phyloP scores from a whole-genome alignment of 2,797 vertebrate species.

The Bovichtus diacanthus region DNA sequence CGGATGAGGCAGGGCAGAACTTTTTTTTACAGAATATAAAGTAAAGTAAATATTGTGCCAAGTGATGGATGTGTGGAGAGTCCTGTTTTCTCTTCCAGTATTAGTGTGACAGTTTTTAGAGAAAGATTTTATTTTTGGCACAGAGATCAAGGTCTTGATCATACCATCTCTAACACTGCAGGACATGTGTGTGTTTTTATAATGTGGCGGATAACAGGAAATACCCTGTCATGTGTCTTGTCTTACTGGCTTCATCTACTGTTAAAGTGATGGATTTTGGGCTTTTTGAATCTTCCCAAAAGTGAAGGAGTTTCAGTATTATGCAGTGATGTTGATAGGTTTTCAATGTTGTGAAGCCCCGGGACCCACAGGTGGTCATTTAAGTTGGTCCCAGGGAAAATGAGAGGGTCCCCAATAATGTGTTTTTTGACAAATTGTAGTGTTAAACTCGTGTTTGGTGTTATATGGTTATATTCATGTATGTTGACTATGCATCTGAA shows the following conservation, averaged over 20 bases:
- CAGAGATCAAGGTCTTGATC: neutral
- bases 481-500: no score
- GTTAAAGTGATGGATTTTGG: neutral
- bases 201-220: neutral
- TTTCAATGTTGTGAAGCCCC: no score
- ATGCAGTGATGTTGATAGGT: no score
- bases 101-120: constrained; percentile 2
- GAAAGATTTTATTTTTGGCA: constrained; percentile 4
- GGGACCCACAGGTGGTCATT: no score
- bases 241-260: neutral
- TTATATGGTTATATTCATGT: no score
- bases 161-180: neutral
- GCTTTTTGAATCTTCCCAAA: neutral
- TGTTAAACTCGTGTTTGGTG: no score
- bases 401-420: no score
- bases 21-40: constrained; percentile 10
- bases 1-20: neutral
- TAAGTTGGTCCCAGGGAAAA: no score
- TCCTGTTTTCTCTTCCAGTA: neutral
- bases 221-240: no score
- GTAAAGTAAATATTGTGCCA: constrained; percentile 6
- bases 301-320: neutral
- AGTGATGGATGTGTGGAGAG: constrained; percentile 14
- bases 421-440: no score
- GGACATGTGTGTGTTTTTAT: neutral